phyloP scores from a whole-genome alignment of 1,140 invertebrate genomes.

The Liolophura sinensis region DNA sequence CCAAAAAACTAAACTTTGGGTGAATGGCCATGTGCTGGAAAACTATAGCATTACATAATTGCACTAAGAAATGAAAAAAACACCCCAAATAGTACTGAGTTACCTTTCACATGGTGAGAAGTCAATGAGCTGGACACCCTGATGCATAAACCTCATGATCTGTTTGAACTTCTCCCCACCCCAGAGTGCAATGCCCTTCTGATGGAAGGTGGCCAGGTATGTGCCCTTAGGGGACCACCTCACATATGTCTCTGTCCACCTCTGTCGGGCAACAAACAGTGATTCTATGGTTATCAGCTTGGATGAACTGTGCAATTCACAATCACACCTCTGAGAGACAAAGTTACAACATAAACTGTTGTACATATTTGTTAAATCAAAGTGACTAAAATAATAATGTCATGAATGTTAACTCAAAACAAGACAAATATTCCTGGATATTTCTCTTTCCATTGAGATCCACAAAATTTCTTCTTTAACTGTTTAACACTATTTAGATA shows the following conservation, averaged over 20 bases:
- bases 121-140: constrained; percentile 91
- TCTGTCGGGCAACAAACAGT: constrained; percentile 61
- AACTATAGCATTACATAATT: too few relatives aligned
- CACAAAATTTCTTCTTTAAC: not conserved
- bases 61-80: too few relatives aligned
- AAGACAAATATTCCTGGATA: too few relatives aligned
- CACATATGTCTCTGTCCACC: constrained; percentile 93
- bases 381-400: too few relatives aligned
- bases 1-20: not conserved
- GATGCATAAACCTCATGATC: constrained; percentile 88
- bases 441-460: too few relatives aligned
- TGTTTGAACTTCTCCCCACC: constrained; percentile 91
- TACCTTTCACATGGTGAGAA: constrained; percentile 96
- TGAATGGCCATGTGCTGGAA: too few relatives aligned
- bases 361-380: too few relatives aligned
- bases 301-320: too few relatives aligned
- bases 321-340: too few relatives aligned
- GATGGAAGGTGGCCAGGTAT: constrained; percentile 94
- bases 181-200: constrained; percentile 94
- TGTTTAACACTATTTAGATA: not conserved
- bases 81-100: constrained; percentile 17
- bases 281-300: too few relatives aligned
- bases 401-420: too few relatives aligned
- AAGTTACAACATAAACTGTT: too few relatives aligned
- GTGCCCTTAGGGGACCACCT: constrained; percentile 97